phyloP scores from a whole-genome alignment of 2,113 vertebrate genomes.

The human (Homo sapiens) region DNA sequence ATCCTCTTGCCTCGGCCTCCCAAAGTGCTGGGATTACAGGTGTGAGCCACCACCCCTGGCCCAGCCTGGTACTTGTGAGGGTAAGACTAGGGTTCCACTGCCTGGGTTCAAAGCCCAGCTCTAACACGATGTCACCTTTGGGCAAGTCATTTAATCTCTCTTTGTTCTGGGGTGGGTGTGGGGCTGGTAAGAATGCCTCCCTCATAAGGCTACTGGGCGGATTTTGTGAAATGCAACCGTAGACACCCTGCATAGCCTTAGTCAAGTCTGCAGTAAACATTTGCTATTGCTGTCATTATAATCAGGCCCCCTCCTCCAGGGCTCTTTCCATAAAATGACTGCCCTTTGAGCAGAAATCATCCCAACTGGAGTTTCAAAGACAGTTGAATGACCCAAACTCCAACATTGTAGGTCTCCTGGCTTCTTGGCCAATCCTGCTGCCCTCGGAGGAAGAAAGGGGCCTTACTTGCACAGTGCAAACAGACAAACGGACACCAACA shows the following conservation, averaged over 20 bases:
- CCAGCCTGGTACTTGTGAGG: background rate
- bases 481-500: background rate
- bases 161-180: background rate
- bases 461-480: background rate
- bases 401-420: background rate
- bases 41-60: background rate
- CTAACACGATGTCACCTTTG: background rate
- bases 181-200: background rate
- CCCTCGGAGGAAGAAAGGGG: background rate
- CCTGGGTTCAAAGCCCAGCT: constrained; percentile 10
- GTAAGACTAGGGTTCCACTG: background rate
- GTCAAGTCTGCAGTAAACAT: background rate
- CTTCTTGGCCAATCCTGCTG: background rate
- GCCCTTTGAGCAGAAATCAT: background rate
- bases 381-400: background rate
- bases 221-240: background rate
- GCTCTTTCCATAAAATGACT: background rate
- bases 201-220: background rate
- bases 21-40: too few relatives aligned
- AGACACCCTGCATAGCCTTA: background rate
- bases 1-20: too few relatives aligned
- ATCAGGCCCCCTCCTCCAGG: background rate
- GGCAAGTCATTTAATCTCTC: background rate
- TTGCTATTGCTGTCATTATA: background rate
- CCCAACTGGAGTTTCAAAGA: background rate